Evolutionary conservation across 2,113 vertebrate species (phyloP), one percentile per base, ranked within the genome.

Genomic region (Grantiella picta): DNA sequence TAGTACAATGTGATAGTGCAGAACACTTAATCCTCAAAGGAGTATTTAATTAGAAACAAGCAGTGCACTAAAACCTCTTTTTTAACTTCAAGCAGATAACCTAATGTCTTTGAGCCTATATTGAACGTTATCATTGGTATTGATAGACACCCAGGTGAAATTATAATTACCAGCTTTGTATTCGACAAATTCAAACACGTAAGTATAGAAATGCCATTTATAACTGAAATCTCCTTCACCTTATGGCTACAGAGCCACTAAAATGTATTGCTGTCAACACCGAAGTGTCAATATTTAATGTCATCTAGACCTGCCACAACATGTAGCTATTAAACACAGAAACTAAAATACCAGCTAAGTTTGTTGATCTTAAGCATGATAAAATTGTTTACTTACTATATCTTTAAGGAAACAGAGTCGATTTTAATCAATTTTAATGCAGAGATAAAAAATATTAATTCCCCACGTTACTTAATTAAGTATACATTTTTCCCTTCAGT

Each of bases 1-100:
- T 0, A 6, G 29, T 9, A 59, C 44, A 63, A 56, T 15, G 38
- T 11, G 35, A 57, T 7, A 38, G 19, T 0, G 0, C 35, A 77
- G 54, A 91, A 76, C 1, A 3, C 59, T 56, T 56, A 40, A 72
- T 50, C 21, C 25, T 59, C 60, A 81, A 53, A 50, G 11, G 40
- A n/a, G 10, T 25, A 72, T 36, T 86, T 60, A 60, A 89, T 57
- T 50, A 45, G 73, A 77, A 93, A 38, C 2, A 2, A 95, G 63
- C 24, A 12, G 0, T 19, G 21, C 9, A 15, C 28, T 19, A 36
- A 49, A 81, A 59, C 10, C 2, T 49, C 63, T 25, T 57, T 65
- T 45, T 77, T n/a, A 25, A 79, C 54, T 13, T 82, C 38, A 45
- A 7, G 7, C 22, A 82, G 44, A 22, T 64, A 49, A 72, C 35